Evolutionary conservation across 1,140 invertebrate species (phyloP).

Genomic region (Ceratina japonica): DNA sequence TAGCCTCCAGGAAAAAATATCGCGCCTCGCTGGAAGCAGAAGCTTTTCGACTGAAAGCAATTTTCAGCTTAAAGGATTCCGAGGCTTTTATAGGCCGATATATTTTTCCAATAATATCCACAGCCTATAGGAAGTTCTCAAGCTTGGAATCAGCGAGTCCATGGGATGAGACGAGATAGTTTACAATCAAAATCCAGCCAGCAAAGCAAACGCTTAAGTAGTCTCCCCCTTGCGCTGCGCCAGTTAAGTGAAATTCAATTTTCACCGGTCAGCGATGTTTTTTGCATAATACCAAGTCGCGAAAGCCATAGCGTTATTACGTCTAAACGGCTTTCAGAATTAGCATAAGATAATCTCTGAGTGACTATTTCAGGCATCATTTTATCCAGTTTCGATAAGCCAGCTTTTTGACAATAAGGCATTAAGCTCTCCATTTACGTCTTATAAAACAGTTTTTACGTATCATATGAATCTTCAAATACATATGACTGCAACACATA

Average conservation of each 20-base stretch:
- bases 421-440: background rate
- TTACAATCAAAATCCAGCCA: slow-evolving; percentile 63
- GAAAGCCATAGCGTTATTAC: background rate
- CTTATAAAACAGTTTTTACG: background rate
- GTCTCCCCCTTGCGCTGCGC: slow-evolving; percentile 47
- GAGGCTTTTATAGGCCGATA: slow-evolving; percentile 58
- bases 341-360: background rate
- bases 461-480: background rate
- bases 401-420: background rate
- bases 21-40: slow-evolving; percentile 28
- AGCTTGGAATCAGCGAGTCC: background rate
- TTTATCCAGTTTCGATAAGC: background rate
- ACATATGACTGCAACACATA: background rate
- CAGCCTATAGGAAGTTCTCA: slow-evolving; percentile 39
- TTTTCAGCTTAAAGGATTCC: slow-evolving; percentile 66
- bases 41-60: slow-evolving; percentile 61
- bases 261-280: slow-evolving; percentile 25
- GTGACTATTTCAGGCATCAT: background rate
- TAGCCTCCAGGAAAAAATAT: slow-evolving; percentile 50
- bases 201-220: slow-evolving; percentile 60
- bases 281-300: slow-evolving; percentile 28
- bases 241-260: slow-evolving; percentile 59
- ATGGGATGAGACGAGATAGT: slow-evolving; percentile 49
- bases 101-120: slow-evolving; percentile 65
- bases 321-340: slow-evolving; percentile 3